Evolutionary conservation across 2,797 vertebrate species (phyloP).

Genomic region (Fistularia tabacaria): DNA sequence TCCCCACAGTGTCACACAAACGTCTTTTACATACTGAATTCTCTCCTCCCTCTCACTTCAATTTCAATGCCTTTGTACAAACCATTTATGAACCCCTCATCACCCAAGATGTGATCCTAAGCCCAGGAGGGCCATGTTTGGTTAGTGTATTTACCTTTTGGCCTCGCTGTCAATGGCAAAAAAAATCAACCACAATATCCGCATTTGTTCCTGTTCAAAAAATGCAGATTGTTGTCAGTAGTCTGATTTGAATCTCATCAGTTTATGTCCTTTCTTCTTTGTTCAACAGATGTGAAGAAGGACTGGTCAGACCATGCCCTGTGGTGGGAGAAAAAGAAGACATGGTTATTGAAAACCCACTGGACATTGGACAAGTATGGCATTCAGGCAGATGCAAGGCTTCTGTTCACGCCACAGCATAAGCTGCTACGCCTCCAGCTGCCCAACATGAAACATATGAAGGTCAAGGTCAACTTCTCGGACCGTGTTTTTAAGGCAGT

Average conservation of each 20-base stretch:
- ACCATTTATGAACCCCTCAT: conserved; percentile 16
- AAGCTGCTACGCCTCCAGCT: conserved; percentile 95
- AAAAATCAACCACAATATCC: background rate
- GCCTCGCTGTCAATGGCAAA: background rate
- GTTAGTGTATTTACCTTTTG: conserved; percentile 31
- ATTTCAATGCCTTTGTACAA: conserved; percentile 33
- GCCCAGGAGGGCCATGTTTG: conserved; percentile 44
- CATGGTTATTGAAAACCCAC: conserved; percentile 97
- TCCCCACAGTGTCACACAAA: conserved; percentile 57
- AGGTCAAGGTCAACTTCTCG: conserved; percentile 99
- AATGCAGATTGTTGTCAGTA: background rate
- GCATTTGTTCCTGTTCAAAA: background rate
- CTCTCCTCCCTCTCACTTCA: conserved; percentile 42
- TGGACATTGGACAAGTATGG: conserved; percentile 99
- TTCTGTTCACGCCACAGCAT: conserved; percentile 98
- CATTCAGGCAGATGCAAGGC: conserved; percentile 95
- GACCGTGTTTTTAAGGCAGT: conserved; percentile 98
- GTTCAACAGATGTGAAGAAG: conserved; percentile 89
- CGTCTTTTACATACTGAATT: conserved; percentile 51
- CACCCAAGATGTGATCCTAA: conserved; percentile 36
- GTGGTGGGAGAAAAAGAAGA: conserved; percentile 99
- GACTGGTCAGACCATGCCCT: conserved; percentile 98
- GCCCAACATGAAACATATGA: conserved; percentile 99
- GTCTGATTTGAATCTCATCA: background rate
- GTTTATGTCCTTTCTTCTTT: background rate